phyloP scores from a whole-genome alignment of 92 coral and sea anemone species.

The Bergia sp. region DNA sequence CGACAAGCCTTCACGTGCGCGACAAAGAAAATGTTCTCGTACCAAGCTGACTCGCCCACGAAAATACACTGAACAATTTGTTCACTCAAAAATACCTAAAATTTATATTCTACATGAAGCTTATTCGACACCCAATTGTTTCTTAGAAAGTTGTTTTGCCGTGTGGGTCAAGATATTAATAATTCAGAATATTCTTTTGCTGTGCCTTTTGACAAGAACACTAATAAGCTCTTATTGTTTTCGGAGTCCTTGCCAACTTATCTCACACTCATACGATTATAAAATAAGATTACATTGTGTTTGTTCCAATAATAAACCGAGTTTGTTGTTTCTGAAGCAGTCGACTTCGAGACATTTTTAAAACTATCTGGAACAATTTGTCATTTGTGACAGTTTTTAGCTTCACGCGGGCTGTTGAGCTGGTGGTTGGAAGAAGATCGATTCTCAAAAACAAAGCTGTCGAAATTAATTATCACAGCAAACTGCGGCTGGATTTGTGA shows the following conservation, averaged over 20 bases:
- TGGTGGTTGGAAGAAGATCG: neutral
- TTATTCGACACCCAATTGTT: too few relatives aligned
- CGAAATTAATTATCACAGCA: neutral
- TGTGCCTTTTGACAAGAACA: conserved; percentile 16
- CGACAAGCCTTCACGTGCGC: neutral
- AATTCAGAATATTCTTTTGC: conserved; percentile 10
- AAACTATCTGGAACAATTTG: neutral
- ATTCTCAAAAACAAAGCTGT: neutral
- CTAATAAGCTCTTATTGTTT: neutral
- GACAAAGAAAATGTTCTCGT: neutral
- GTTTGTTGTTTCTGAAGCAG: neutral
- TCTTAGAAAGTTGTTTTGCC: neutral
- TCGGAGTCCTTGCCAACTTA: neutral
- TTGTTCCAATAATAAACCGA: neutral
- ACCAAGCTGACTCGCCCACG: neutral
- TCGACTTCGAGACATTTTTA: neutral
- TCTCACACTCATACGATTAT: neutral
- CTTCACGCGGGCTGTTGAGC: neutral
- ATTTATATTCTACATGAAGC: neutral
- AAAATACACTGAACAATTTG: neutral
- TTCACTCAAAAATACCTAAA: neutral
- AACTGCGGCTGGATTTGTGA: neutral
- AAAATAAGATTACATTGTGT: conserved; percentile 13
- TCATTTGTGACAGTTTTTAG: neutral
- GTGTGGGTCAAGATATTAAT: neutral